These are phyloP conservation scores for Exephanes ischioxanthus DNA, from an alignment of 2,888 invertebrate genomes.

Conservation along the genomic window DNA sequence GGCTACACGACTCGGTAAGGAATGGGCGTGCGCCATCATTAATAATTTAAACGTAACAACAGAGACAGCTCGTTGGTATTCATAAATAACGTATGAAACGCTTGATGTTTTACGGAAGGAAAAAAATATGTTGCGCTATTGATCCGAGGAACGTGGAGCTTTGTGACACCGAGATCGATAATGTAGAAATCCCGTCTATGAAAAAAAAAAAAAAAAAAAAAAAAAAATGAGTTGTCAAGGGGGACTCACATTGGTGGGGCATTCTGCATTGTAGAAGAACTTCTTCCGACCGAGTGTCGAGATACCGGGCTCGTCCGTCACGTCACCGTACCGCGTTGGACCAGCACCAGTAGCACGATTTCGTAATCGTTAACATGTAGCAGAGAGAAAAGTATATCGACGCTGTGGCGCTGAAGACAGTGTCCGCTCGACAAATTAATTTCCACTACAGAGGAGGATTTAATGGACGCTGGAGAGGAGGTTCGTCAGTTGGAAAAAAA, in stretches of 20 bases:
- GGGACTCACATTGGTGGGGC: no score
- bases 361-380: conserved; percentile 20
- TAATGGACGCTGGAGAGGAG: neutral
- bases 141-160: neutral
- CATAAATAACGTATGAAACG: neutral
- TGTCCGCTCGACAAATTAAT: conserved; percentile 39
- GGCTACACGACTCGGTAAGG: conserved; percentile 13
- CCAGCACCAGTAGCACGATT: conserved; percentile 8
- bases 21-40: conserved; percentile 25
- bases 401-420: neutral
- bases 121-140: neutral
- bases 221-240: neutral
- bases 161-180: neutral
- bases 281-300: neutral
- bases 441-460: neutral
- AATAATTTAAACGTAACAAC: conserved; percentile 50
- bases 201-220: neutral
- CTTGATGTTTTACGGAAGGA: neutral
- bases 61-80: neutral
- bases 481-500: conserved; percentile 12
- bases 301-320: conserved; percentile 15
- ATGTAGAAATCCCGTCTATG: neutral
- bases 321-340: neutral
- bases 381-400: neutral
- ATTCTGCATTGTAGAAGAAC: neutral